Evolutionary conservation across 2,113 vertebrate species (phyloP).

Genomic region (Coregonus clupeaformis): DNA sequence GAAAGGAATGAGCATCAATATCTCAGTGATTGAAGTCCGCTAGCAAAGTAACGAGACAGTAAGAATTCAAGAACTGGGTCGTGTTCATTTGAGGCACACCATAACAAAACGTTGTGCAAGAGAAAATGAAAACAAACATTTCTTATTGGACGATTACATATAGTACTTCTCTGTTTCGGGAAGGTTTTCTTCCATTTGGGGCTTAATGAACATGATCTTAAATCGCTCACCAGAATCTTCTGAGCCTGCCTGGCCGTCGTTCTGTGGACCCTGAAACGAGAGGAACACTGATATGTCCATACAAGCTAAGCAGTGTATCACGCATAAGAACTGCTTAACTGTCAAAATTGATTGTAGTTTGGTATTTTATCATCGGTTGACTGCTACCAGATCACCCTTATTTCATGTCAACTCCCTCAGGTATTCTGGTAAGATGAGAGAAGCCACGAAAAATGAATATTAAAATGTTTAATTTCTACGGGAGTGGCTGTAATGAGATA

Average conservation of each 20-base stretch:
- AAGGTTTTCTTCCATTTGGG: too few relatives aligned
- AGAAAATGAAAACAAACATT: too few relatives aligned
- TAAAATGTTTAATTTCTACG: not conserved
- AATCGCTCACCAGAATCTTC: constrained; percentile 80
- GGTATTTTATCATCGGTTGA: not conserved
- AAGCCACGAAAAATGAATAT: not conserved
- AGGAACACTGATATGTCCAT: constrained; percentile 24
- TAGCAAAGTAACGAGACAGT: not conserved
- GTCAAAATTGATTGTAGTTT: constrained; percentile 1
- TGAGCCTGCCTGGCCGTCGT: constrained; percentile 78
- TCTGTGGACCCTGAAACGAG: constrained; percentile 71
- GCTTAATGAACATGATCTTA: too few relatives aligned
- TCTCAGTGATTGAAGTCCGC: constrained; percentile 15
- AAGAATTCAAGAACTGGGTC: not conserved
- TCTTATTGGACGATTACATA: too few relatives aligned
- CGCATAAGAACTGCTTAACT: not conserved
- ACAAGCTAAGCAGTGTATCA: constrained; percentile 29
- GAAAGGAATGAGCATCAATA: not conserved
- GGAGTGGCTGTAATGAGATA: constrained; percentile 20
- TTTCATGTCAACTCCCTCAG: not conserved
- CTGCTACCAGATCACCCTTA: not conserved
- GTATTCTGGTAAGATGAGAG: not conserved
- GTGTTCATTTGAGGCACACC: not conserved
- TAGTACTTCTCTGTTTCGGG: too few relatives aligned
- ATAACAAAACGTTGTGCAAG: too few relatives aligned